Evolutionary conservation across 2,888 invertebrate genomes (phyloP).

Genomic region (Beris chalybata): DNA sequence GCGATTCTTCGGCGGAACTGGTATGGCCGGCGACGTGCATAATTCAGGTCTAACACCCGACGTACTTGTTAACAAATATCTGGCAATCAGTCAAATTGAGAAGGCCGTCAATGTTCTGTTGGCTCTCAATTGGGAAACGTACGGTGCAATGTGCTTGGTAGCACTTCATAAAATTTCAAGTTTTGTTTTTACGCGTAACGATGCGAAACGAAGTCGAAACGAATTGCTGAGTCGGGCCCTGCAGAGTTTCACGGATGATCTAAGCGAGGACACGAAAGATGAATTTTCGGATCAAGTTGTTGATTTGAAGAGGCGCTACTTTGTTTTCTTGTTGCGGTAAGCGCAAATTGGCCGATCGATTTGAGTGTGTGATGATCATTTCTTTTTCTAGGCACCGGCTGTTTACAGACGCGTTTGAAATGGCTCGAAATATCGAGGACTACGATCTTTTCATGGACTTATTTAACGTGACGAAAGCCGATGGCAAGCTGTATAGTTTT

Average conservation of each 20-base stretch:
- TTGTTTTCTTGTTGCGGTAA: slow-evolving; percentile 80
- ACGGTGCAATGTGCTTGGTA: slow-evolving; percentile 73
- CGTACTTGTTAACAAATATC: slow-evolving; percentile 65
- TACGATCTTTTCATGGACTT: slow-evolving; percentile 87
- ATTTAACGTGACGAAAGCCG: slow-evolving; percentile 69
- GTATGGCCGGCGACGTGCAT: slow-evolving; percentile 55
- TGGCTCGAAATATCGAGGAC: slow-evolving; percentile 83
- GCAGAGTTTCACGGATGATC: slow-evolving; percentile 73
- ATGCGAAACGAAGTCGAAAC: slow-evolving; percentile 47
- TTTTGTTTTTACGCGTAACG: slow-evolving; percentile 57
- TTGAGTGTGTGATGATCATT: not conserved
- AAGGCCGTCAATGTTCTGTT: slow-evolving; percentile 68
- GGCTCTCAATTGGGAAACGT: slow-evolving; percentile 76
- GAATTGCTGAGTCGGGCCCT: slow-evolving; percentile 75
- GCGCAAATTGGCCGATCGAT: slow-evolving; percentile 8
- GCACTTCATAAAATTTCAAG: slow-evolving; percentile 74
- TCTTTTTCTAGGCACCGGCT: slow-evolving; percentile 62
- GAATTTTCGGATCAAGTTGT: slow-evolving; percentile 78
- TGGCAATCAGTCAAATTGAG: slow-evolving; percentile 65
- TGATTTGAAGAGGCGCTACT: slow-evolving; percentile 83
- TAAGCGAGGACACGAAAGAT: slow-evolving; percentile 68
- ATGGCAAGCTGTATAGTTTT: slow-evolving; percentile 62
- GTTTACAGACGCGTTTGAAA: slow-evolving; percentile 79
- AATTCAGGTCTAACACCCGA: slow-evolving; percentile 62
- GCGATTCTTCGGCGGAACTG: slow-evolving; percentile 59